phyloP scores from a whole-genome alignment of 2,797 vertebrate species.

The Chelon auratus region DNA sequence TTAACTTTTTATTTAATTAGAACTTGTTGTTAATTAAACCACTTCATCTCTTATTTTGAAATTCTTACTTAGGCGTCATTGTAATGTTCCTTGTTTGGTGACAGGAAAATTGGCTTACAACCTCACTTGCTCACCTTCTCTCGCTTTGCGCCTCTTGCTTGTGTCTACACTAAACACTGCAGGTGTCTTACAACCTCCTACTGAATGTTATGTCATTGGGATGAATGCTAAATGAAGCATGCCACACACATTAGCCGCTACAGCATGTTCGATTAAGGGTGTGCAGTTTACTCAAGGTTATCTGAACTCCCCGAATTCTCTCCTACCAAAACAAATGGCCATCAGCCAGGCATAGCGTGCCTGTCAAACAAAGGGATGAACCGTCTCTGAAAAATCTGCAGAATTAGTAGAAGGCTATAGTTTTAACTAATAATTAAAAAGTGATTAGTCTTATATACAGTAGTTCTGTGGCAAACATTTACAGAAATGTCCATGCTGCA shows the following conservation, averaged over 20 bases:
- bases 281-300: constrained; percentile 72
- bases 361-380: constrained; percentile 57
- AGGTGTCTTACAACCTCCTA: constrained; percentile 49
- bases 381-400: constrained; percentile 29
- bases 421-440: constrained; percentile 48
- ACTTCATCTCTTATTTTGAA: constrained; percentile 30
- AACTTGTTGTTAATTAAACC: constrained; percentile 17
- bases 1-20: constrained; percentile 12
- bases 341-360: constrained; percentile 30
- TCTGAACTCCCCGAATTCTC: constrained; percentile 63
- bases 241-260: constrained; percentile 31
- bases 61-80: constrained; percentile 27
- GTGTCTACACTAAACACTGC: constrained; percentile 22
- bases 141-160: neutral
- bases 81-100: constrained; percentile 33
- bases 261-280: constrained; percentile 45
- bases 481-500: constrained; percentile 12
- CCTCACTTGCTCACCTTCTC: constrained; percentile 26
- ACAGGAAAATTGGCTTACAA: constrained; percentile 33
- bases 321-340: constrained; percentile 51
- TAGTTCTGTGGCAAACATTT: constrained; percentile 18
- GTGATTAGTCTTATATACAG: constrained; percentile 30
- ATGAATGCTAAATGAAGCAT: constrained; percentile 63
- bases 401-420: constrained; percentile 12
- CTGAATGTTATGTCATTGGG: constrained; percentile 52